Evolutionary conservation across 2,113 vertebrate species (phyloP).

Genomic region (Eudyptes chrysolophus): DNA sequence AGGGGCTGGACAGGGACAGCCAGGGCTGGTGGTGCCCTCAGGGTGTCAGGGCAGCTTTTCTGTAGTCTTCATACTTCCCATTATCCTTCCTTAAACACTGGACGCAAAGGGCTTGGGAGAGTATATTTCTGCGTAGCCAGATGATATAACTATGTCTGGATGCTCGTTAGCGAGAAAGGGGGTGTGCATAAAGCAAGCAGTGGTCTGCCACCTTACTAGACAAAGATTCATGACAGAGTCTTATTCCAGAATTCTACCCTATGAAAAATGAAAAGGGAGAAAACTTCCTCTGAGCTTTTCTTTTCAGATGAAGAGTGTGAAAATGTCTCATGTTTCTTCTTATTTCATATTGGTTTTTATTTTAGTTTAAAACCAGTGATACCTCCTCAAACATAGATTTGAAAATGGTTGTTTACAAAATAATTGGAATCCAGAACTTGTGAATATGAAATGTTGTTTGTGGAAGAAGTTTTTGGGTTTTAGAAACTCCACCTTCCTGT

Average conservation of each 20-base stretch:
- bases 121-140: not conserved
- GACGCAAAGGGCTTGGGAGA: not conserved
- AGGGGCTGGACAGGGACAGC: not conserved
- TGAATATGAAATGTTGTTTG: not conserved
- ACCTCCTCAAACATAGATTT: not conserved
- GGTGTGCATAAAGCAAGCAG: not conserved
- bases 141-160: not conserved
- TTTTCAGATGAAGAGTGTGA: not conserved
- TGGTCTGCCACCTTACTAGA: not conserved
- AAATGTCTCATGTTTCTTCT: not conserved
- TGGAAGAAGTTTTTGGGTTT: not conserved
- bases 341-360: not conserved
- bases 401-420: not conserved
- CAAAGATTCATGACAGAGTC: not conserved
- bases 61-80: not conserved
- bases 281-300: not conserved
- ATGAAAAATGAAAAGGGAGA: not conserved
- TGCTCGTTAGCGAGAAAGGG: not conserved
- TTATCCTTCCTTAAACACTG: not conserved
- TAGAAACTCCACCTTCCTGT: not conserved
- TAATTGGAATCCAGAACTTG: not conserved
- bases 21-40: not conserved
- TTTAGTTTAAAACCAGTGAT: not conserved
- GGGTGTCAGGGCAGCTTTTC: not conserved
- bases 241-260: not conserved